These are phyloP conservation scores for Notiomystis cincta DNA, from an alignment of 2,113 vertebrate species.

Conservation along the genomic window DNA sequence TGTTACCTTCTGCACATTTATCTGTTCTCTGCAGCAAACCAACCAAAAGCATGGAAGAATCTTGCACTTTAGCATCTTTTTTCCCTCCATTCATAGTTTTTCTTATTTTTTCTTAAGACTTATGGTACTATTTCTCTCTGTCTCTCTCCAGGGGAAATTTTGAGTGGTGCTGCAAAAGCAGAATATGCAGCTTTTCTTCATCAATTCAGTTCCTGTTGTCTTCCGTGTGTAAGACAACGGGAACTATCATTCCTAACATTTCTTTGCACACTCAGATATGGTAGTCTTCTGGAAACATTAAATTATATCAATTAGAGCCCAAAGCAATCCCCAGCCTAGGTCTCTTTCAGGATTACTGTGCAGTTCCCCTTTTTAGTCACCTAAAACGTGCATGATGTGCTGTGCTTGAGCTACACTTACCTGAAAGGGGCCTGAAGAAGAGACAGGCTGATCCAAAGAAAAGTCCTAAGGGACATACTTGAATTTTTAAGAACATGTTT, in stretches of 20 bases:
- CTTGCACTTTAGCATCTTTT: rapidly evolving
- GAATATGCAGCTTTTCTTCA: neutral
- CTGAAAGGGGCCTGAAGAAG: neutral
- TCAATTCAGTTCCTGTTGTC: neutral
- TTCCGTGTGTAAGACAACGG: neutral
- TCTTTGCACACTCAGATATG: neutral
- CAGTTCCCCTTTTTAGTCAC: neutral
- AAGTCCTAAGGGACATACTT: neutral
- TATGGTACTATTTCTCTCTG: neutral
- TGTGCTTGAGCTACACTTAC: neutral
- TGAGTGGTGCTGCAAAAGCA: neutral
- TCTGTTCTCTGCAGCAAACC: neutral
- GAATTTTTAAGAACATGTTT: neutral
- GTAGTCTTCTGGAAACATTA: neutral
- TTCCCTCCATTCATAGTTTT: neutral
- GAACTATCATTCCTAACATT: neutral
- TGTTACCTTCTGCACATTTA: neutral
- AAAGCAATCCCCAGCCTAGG: neutral
- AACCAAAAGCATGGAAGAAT: neutral
- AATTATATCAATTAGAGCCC: neutral
- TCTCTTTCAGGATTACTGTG: neutral
- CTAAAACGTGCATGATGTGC: neutral
- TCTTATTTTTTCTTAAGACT: neutral
- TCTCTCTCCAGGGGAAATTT: neutral
- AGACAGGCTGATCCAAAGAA: neutral